Evolutionary conservation across 2,113 vertebrate genomes (phyloP).

Genomic region (Sapayoa aenigma): DNA sequence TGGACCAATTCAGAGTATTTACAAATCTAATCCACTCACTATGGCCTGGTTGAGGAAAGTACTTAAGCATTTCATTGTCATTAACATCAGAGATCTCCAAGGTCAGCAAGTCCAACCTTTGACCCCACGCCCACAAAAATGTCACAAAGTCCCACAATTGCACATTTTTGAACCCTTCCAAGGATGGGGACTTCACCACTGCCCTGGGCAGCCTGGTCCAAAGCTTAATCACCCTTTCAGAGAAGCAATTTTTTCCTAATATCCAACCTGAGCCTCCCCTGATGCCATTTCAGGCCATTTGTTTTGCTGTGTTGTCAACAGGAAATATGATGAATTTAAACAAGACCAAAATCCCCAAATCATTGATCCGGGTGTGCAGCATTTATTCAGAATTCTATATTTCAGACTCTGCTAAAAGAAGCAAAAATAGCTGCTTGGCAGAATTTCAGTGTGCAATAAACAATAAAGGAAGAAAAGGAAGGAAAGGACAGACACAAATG

Average conservation of each 20-base stretch:
- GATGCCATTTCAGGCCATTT: neutral
- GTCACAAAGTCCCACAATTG: too few relatives aligned
- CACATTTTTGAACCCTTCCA: neutral
- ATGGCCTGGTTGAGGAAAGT: neutral
- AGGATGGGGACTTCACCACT: neutral
- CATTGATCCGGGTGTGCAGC: neutral
- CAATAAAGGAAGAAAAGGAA: neutral
- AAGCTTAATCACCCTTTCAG: neutral
- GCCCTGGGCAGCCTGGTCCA: neutral
- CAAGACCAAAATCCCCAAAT: accelerated
- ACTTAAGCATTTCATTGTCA: neutral
- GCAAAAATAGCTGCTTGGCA: neutral
- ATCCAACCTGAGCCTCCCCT: neutral
- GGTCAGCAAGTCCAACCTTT: neutral
- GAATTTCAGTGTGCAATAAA: neutral
- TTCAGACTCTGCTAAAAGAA: neutral
- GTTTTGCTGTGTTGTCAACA: neutral
- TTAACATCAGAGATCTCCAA: neutral
- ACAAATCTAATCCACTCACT: neutral
- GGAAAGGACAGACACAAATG: neutral
- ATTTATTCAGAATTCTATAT: neutral
- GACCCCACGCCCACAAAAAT: neutral
- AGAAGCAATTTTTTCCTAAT: neutral
- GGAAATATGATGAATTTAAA: neutral
- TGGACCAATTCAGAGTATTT: neutral